A percentile compares a stretch with the other conserved stretches of the same genome.
phyloP scores from a whole-genome alignment of 2,888 invertebrate genomes.

The Resseliella maxima region DNA sequence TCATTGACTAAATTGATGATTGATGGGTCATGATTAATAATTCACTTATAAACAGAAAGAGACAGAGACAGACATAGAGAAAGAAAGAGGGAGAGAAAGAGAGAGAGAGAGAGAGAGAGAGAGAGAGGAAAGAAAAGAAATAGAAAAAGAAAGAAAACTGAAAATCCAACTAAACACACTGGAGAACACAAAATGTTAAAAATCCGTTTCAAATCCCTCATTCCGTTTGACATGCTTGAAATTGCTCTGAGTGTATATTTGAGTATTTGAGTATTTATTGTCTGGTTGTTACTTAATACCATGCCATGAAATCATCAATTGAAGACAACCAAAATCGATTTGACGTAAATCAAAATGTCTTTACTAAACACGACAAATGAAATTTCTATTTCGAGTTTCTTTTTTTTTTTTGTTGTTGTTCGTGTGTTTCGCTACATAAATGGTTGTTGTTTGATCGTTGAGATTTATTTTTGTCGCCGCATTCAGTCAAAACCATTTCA shows the following conservation, averaged over 20 bases:
- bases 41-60: background rate
- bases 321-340: constrained; percentile 27
- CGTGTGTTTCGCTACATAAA: background rate
- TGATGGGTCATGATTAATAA: constrained; percentile 31
- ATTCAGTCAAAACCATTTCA: constrained; percentile 34
- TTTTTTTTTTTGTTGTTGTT: background rate
- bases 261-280: background rate
- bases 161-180: no score
- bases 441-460: constrained; percentile 7
- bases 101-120: no score
- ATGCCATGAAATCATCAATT: constrained; percentile 33
- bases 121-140: no score
- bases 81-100: no score
- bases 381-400: background rate
- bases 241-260: background rate
- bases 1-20: constrained; percentile 54
- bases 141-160: no score
- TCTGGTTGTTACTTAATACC: constrained; percentile 8
- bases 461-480: background rate
- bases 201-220: background rate
- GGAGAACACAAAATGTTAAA: background rate
- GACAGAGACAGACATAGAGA: no score
- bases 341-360: constrained; percentile 42
- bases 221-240: background rate
- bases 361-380: constrained; percentile 40